Base-by-base conservation (phyloP, 2,113 vertebrate genomes). In the Brevimyrus niger region DNA sequence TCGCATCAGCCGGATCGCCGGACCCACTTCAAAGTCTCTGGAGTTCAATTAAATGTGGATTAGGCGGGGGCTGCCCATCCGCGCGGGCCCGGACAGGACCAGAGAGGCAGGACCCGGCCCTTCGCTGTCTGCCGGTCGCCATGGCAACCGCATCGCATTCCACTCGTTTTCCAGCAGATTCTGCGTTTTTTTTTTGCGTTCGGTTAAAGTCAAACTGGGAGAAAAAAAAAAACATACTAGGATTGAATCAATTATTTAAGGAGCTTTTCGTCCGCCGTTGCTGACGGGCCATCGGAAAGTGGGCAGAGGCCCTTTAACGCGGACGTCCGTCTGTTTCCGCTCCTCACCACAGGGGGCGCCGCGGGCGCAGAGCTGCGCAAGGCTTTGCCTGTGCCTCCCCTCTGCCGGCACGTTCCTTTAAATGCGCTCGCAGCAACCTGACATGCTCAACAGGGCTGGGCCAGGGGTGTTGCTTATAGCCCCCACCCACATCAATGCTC, bases 11-110 rank as follows among this genome's bases (percentile, higher is more conserved):
- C 95, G 94, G 96, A 93, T 97, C 96, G 88, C 91, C 94, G 93
- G 96, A 94, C 94, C 95, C 96, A 97, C 98, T 98, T 98, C 97
- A 98, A 98, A 98, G 98, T 97, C 98, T 98, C 98, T 95, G 94
- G 98, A 98, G 98, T 97, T 99, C 97, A 99, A 99, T 99, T 99
- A 99, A 98, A 98, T 97, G 95, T 96, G 98, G 98, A 99, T 99
- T 99, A 99, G 96, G 95, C 86, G 94, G 95, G 93, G 94, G 94
- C 94, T 94, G 93, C 91, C 91, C 94, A 95, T 94, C 95, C 93
- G 92, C 92, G 92, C 65, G 82, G 84, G 51, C 91, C 84, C 95
- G 95, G 97, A 96, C 95, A 95, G 95, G 94, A 94, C 94, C 95
- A 93, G 89, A 94, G 94, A 96, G 94, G 94, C 95, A 95, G 94